These are phyloP conservation scores for Apamea anceps DNA, from an alignment of 2,888 invertebrate species.

Conservation along the genomic window DNA sequence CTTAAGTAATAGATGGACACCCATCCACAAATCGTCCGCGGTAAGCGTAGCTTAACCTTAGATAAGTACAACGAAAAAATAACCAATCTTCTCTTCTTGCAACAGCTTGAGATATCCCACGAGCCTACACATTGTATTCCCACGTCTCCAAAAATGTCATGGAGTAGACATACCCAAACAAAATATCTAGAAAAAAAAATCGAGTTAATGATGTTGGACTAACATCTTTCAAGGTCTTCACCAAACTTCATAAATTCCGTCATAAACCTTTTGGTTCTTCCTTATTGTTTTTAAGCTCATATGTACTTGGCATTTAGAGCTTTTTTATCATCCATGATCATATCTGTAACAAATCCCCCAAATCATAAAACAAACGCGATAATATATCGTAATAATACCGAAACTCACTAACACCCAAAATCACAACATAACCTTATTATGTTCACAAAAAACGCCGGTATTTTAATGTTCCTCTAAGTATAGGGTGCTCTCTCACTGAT, in stretches of 20 bases:
- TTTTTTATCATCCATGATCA: background rate
- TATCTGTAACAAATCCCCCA: background rate
- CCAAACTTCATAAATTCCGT: too few relatives aligned
- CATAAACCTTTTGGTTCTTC: too few relatives aligned
- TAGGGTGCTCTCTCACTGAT: constrained; percentile 61
- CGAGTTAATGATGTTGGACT: too few relatives aligned
- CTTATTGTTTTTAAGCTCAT: background rate
- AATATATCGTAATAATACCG: constrained; percentile 33
- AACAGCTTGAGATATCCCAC: background rate
- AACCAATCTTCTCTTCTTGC: background rate
- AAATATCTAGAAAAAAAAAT: too few relatives aligned
- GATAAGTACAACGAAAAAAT: background rate
- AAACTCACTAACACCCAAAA: constrained; percentile 42
- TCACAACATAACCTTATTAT: constrained; percentile 42
- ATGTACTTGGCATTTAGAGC: background rate
- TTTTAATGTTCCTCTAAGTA: constrained; percentile 66
- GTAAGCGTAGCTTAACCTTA: too few relatives aligned
- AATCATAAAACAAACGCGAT: constrained; percentile 44
- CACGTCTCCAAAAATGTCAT: too few relatives aligned
- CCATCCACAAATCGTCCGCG: too few relatives aligned
- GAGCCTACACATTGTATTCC: background rate
- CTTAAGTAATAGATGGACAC: too few relatives aligned
- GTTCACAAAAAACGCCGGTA: constrained; percentile 50
- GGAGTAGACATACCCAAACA: too few relatives aligned
- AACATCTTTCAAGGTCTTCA: too few relatives aligned